phyloP scores from a whole-genome alignment of 2,113 vertebrate species.

The Coracopsis vasa region DNA sequence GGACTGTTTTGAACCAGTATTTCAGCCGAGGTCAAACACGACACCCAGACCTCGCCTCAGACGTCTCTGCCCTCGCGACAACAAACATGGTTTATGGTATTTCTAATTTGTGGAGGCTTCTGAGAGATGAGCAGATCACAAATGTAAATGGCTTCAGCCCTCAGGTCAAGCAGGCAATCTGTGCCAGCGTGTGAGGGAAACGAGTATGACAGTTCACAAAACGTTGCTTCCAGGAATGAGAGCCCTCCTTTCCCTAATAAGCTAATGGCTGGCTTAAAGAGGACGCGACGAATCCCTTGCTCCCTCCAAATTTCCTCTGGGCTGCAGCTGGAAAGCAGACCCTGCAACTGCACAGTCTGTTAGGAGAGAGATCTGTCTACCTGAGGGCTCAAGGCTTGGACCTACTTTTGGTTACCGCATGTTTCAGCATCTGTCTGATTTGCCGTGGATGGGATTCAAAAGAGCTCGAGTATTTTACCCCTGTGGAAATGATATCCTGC shows the following conservation, averaged over 20 bases:
- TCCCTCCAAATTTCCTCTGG: conserved; percentile 7
- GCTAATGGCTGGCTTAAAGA: not conserved
- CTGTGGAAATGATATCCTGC: not conserved
- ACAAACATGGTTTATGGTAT: conserved; percentile 29
- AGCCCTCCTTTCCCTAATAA: not conserved
- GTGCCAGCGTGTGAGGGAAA: conserved; percentile 56
- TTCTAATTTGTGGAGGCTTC: conserved; percentile 43
- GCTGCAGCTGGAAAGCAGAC: conserved; percentile 24
- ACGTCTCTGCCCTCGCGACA: not conserved
- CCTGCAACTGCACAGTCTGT: not conserved
- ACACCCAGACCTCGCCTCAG: not conserved
- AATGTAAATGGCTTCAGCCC: conserved; percentile 62
- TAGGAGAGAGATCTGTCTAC: not conserved
- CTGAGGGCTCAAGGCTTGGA: not conserved
- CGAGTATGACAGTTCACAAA: conserved; percentile 59
- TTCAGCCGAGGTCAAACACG: not conserved
- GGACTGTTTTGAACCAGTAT: not conserved
- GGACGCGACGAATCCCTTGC: not conserved
- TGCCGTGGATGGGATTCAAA: not conserved
- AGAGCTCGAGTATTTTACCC: not conserved
- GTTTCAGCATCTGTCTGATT: conserved; percentile 25
- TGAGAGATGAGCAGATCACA: conserved; percentile 58
- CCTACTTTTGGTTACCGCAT: not conserved
- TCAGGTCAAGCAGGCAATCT: conserved; percentile 57
- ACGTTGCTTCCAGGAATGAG: conserved; percentile 48